Evolutionary conservation across 2,113 vertebrate genomes (phyloP), one percentile per base, ranked within the genome.

Genomic region (Mirounga angustirostris): DNA sequence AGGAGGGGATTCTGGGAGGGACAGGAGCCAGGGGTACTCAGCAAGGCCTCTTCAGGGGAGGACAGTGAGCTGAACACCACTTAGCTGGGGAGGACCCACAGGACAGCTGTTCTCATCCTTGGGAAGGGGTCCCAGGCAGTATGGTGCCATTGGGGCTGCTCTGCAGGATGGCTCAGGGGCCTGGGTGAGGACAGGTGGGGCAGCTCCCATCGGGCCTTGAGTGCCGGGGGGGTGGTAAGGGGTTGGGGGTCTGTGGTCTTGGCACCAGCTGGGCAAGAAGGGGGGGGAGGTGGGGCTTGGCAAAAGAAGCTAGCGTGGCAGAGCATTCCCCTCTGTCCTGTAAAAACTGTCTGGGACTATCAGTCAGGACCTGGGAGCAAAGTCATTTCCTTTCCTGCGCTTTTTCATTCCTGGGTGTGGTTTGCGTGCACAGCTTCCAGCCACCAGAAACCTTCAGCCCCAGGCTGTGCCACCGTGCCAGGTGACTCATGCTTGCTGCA

Each of bases 401-500:
- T 59, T 79, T 59, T 79, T 58, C 0, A 1, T 81, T 89, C 54
- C 67, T 95, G 87, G 15, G 26, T 89, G 89, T 89, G 89, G 82
- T 80, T 61, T 84, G 43, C 5, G 2, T 50, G 74, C 69, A 71
- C 24, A 91, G 71, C 36, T 95, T 54, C 69, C 36, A 56, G n/a
- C 13, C 15, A n/a, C 50, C 69, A 65, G 78, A 91, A 92, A 80
- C 40, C 18, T 7, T 21, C 10, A 54, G 50, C 76, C 76, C 18
- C n/a, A 18, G 88, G 92, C 80, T 73, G 13, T 67, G 69, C 80
- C 5, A 12, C 84, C 0, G 0, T 87, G 79, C 78, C 91, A 67
- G 78, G 59, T 97, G 97, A 97, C 89, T 96, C 96, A 95, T n/a
- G 63, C 95, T 84, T 24, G 15, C 14, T 9, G 65, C 89, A 61